Evolutionary conservation across 2,113 vertebrate species (phyloP).

Genomic region (Carollia perspicillata): DNA sequence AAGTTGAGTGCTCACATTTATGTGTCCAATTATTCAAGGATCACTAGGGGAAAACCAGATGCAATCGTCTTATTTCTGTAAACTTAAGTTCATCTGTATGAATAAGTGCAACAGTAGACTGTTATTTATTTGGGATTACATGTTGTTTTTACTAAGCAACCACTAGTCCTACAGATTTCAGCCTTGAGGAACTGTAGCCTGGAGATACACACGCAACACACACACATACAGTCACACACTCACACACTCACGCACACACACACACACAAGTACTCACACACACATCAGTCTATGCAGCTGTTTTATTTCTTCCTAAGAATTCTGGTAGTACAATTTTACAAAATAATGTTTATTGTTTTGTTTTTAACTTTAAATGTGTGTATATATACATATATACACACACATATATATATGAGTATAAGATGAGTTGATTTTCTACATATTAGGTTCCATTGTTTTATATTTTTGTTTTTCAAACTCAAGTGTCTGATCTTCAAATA

Average conservation of each 20-base stretch:
- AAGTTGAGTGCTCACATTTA: not conserved
- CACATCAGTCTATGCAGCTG: not conserved
- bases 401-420: not conserved
- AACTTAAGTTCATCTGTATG: not conserved
- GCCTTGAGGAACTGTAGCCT: not conserved
- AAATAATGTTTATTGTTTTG: not conserved
- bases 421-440: not conserved
- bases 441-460: not conserved
- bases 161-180: not conserved
- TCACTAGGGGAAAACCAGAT: not conserved
- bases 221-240: no score
- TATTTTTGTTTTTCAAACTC: not conserved
- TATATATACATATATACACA: not conserved
- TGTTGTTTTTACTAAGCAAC: not conserved
- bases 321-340: not conserved
- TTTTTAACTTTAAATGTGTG: not conserved
- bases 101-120: not conserved
- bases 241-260: not conserved
- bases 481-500: not conserved
- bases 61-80: not conserved
- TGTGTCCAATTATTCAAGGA: not conserved
- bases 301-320: not conserved
- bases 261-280: not conserved
- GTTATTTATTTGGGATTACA: not conserved
- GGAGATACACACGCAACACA: not conserved